These are phyloP conservation scores for Mesoclemmys tuberculata DNA, from an alignment of 2,113 vertebrate species.

Conservation along the genomic window DNA sequence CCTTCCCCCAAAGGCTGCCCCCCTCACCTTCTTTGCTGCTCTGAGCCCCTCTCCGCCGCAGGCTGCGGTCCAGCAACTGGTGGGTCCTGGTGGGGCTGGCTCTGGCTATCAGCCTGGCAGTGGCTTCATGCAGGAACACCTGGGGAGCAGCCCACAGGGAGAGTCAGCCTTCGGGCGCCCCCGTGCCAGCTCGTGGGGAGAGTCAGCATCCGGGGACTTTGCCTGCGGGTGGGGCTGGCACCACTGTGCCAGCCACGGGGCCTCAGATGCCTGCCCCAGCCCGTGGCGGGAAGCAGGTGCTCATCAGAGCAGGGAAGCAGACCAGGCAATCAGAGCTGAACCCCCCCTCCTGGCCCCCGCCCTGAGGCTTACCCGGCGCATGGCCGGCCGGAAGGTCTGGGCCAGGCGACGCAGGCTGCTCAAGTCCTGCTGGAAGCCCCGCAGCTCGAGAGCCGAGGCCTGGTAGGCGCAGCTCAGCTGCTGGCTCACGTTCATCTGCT, in stretches of 20 bases:
- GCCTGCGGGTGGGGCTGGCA: too few species aligned
- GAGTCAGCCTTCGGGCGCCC: too few species aligned
- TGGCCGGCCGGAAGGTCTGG: conserved; percentile 91
- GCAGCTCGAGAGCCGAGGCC: conserved; percentile 90
- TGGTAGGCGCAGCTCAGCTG: conserved; percentile 75
- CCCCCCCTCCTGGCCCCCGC: accelerated
- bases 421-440: conserved; percentile 96
- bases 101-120: conserved; percentile 94
- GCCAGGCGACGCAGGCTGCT: conserved; percentile 92
- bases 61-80: conserved; percentile 94
- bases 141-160: conserved; percentile 48
- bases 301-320: accelerated
- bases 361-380: conserved; percentile 86
- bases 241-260: background rate
- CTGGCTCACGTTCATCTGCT: conserved; percentile 80
- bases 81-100: conserved; percentile 97
- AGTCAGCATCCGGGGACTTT: background rate
- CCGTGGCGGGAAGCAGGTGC: accelerated
- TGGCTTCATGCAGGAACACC: conserved; percentile 98
- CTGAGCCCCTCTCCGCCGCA: conserved; percentile 87
- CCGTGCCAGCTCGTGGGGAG: too few species aligned
- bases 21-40: conserved; percentile 86
- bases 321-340: background rate
- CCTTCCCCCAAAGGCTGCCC: accelerated
- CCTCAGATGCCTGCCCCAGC: background rate